phyloP scores from a whole-genome alignment of 2,113 vertebrate species.

The Gorsachius goisagi region DNA sequence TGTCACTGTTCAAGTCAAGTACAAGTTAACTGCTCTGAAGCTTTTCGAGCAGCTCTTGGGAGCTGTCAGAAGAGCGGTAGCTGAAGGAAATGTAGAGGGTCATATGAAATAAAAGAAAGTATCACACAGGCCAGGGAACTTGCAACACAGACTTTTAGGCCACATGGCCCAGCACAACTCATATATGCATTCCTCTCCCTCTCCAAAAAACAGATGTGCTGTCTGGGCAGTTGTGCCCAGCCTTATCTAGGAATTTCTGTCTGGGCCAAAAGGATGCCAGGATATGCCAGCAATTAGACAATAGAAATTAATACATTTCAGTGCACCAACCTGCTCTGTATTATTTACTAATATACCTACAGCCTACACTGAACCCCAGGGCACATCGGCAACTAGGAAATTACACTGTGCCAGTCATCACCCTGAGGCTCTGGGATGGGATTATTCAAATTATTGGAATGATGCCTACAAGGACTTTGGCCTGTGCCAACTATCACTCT shows the following conservation, averaged over 20 bases:
- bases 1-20: background rate
- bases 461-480: background rate
- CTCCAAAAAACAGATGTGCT: background rate
- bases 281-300: background rate
- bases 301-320: background rate
- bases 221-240: background rate
- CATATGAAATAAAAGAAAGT: rapidly evolving
- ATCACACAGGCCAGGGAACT: background rate
- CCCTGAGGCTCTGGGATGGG: background rate
- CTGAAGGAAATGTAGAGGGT: background rate
- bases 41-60: background rate
- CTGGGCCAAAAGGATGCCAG: background rate
- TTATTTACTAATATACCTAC: background rate
- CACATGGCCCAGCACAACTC: background rate
- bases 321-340: background rate
- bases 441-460: background rate
- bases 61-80: background rate
- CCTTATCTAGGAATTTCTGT: background rate
- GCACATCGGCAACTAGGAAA: background rate
- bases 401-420: background rate
- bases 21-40: background rate
- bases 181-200: background rate
- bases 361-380: background rate
- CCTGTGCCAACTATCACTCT: background rate
- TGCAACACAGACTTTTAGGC: background rate